Conservation (phyloP, 2,888 invertebrate genomes). For the Drosophila barbarae region DNA sequence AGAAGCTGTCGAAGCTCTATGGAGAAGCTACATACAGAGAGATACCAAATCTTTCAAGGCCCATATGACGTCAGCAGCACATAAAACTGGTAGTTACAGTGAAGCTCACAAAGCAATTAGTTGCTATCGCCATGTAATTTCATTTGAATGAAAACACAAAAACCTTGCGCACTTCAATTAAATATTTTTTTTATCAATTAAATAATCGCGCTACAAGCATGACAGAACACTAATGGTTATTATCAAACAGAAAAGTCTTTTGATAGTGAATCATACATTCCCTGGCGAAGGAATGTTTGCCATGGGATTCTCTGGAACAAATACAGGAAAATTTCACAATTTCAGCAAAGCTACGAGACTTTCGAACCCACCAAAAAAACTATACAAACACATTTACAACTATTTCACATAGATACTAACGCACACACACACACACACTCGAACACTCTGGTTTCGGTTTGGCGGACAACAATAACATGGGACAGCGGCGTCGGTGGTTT, state of each 20-base stretch:
- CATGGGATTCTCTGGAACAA: slow-evolving; percentile 21
- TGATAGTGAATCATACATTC: slow-evolving; percentile 15
- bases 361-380: slow-evolving; percentile 5
- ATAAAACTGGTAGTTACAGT: slow-evolving; percentile 3
- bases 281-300: slow-evolving; percentile 21
- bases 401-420: slow-evolving; percentile 21
- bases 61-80: slow-evolving; percentile 40
- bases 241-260: slow-evolving; percentile 37
- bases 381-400: not conserved
- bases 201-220: slow-evolving; percentile 56
- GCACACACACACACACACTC: slow-evolving; percentile 3
- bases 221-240: slow-evolving; percentile 55
- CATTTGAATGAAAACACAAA: slow-evolving; percentile 29
- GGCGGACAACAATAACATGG: slow-evolving; percentile 26
- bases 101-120: slow-evolving; percentile 9
- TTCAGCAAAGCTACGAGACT: slow-evolving; percentile 1
- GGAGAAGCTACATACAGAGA: not conserved
- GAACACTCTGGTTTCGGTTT: slow-evolving; percentile 32
- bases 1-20: slow-evolving; percentile 39
- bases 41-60: slow-evolving; percentile 19
- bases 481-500: slow-evolving; percentile 18
- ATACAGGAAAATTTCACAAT: slow-evolving; percentile 35
- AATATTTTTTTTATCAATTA: slow-evolving; percentile 57
- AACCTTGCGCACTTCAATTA: slow-evolving; percentile 31
- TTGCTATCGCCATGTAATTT: slow-evolving; percentile 20